Conservation (phyloP, 1,140 invertebrate species). For the Apocrypta bakeri region DNA sequence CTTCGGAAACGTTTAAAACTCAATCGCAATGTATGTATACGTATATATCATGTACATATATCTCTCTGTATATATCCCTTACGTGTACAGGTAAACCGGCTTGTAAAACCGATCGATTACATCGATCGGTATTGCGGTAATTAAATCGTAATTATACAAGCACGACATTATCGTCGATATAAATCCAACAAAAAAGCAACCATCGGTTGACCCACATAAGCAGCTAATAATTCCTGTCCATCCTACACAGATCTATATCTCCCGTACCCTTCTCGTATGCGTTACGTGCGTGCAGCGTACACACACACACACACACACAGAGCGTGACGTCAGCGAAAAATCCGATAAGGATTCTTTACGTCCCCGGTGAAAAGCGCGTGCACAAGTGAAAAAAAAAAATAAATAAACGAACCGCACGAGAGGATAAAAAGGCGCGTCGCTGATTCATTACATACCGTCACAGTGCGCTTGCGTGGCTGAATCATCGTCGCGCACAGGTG, state of each 20-base stretch:
- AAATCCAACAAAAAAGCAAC: neutral
- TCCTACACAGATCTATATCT: constrained; percentile 20
- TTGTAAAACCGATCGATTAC: neutral
- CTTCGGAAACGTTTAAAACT: neutral
- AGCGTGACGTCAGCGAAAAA: neutral
- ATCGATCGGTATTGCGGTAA: neutral
- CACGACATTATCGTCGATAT: constrained; percentile 14
- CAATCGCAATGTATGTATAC: too few species aligned
- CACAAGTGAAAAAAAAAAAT: too few species aligned
- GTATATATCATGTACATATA: too few species aligned
- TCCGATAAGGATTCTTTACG: constrained; percentile 39
- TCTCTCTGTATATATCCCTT: too few species aligned
- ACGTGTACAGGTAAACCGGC: too few species aligned
- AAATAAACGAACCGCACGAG: neutral
- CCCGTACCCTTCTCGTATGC: neutral
- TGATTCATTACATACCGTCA: too few species aligned
- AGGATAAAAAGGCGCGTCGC: constrained; percentile 3
- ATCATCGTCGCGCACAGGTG: constrained; percentile 13
- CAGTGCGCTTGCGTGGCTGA: constrained; percentile 9
- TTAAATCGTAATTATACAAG: constrained; percentile 30
- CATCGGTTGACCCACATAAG: constrained; percentile 1
- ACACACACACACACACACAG: too few species aligned
- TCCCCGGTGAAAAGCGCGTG: constrained; percentile 11
- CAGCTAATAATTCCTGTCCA: neutral
- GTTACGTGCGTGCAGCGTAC: neutral